These are phyloP conservation scores for Dioctria rufipes DNA, from an alignment of 2,888 invertebrate species.

Conservation along the genomic window DNA sequence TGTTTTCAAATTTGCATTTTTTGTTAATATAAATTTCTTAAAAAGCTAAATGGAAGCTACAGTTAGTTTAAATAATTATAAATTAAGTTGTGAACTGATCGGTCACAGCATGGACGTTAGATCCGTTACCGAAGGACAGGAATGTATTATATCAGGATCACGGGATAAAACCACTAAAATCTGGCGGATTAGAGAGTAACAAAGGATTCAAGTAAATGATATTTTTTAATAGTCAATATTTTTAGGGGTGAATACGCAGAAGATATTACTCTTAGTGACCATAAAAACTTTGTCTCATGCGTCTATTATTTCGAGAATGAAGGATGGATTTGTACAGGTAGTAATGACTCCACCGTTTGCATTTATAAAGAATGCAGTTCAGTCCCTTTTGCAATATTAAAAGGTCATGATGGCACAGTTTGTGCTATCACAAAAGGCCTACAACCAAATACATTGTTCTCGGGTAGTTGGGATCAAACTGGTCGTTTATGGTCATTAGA, in stretches of 20 bases:
- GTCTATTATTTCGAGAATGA: constrained; percentile 84
- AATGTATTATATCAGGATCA: constrained; percentile 88
- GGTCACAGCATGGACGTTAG: constrained; percentile 92
- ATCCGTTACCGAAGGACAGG: constrained; percentile 72
- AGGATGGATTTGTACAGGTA: constrained; percentile 87
- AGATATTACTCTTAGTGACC: constrained; percentile 81
- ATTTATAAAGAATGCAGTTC: constrained; percentile 82
- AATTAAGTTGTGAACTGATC: constrained; percentile 82
- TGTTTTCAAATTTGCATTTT: not conserved
- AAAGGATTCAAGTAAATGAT: not conserved
- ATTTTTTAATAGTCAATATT: constrained; percentile 15
- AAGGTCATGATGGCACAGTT: constrained; percentile 78
- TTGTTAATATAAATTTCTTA: not conserved
- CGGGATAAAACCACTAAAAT: constrained; percentile 90
- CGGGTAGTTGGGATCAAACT: constrained; percentile 95
- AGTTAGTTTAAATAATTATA: constrained; percentile 75
- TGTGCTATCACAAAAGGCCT: constrained; percentile 72
- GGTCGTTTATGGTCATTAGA: constrained; percentile 86
- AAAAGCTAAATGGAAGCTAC: constrained; percentile 10
- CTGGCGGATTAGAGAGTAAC: constrained; percentile 84
- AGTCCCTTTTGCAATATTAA: constrained; percentile 78
- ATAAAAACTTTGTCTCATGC: constrained; percentile 88
- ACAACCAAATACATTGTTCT: constrained; percentile 76
- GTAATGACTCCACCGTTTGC: constrained; percentile 89
- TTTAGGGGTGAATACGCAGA: constrained; percentile 77